These are phyloP conservation scores for Protonemura montana DNA, from an alignment of 2,888 invertebrate species.

Conservation along the genomic window DNA sequence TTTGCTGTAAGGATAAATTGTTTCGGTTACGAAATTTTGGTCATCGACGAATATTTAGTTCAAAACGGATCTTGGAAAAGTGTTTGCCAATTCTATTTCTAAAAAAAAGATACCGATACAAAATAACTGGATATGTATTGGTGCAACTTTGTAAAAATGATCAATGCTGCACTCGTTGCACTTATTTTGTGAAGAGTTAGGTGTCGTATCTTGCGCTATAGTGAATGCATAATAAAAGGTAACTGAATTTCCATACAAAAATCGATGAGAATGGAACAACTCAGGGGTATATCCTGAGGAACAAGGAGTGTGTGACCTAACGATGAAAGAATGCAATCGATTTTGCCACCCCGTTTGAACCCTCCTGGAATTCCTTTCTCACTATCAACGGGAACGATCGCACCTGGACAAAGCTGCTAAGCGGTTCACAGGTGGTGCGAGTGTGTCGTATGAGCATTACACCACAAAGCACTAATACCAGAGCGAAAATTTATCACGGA, in stretches of 20 bases:
- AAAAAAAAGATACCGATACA: too few relatives aligned
- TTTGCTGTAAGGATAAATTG: too few relatives aligned
- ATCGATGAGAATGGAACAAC: neutral
- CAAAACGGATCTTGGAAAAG: too few relatives aligned
- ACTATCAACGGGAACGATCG: conserved; percentile 1
- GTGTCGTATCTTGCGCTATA: neutral
- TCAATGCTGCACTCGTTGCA: too few relatives aligned
- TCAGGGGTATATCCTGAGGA: neutral
- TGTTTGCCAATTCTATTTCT: too few relatives aligned
- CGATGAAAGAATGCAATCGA: conserved; percentile 15
- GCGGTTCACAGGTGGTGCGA: neutral
- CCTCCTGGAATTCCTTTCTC: neutral
- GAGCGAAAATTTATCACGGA: too few relatives aligned
- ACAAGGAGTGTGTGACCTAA: neutral
- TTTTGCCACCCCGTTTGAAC: conserved; percentile 9
- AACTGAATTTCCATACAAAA: neutral
- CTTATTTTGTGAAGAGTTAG: neutral
- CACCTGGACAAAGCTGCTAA: neutral
- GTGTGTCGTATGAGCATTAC: too few relatives aligned
- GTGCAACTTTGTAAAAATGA: too few relatives aligned
- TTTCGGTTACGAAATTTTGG: too few relatives aligned
- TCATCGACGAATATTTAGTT: too few relatives aligned
- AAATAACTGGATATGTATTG: too few relatives aligned
- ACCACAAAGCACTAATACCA: too few relatives aligned
- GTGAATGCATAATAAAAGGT: neutral